phyloP scores from a whole-genome alignment of 2,113 vertebrate genomes.

The Ovibos moschatus region DNA sequence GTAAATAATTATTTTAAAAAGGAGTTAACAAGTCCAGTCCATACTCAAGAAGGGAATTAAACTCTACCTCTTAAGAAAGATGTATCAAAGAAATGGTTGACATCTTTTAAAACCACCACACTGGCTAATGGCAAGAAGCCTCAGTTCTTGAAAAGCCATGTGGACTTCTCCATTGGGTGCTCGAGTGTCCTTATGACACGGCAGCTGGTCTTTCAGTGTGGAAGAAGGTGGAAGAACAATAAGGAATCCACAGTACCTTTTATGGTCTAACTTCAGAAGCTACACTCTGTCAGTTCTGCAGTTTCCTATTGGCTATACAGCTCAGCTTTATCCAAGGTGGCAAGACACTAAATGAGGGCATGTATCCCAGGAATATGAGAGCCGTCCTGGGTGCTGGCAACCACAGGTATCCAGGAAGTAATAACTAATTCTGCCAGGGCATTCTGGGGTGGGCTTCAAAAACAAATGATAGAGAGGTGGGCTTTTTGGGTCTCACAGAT shows the following conservation, averaged over 20 bases:
- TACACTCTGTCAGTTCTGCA: background rate
- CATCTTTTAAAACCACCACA: background rate
- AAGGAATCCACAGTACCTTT: background rate
- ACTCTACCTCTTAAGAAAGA: background rate
- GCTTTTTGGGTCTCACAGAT: background rate
- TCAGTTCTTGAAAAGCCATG: background rate
- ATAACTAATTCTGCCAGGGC: background rate
- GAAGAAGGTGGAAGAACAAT: background rate
- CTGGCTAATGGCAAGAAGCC: background rate
- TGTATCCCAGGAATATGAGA: background rate
- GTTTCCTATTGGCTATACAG: background rate
- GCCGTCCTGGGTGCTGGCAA: background rate
- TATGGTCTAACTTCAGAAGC: background rate
- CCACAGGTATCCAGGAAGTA: background rate
- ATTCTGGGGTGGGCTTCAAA: background rate
- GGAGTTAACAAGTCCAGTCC: background rate
- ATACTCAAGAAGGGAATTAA: background rate
- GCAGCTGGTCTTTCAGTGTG: background rate
- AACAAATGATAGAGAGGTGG: background rate
- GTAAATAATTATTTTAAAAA: background rate
- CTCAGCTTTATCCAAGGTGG: background rate
- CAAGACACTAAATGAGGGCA: background rate
- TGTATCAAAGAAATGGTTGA: background rate
- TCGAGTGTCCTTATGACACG: background rate
- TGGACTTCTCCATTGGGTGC: background rate